Percentiles rank a stretch among this genome's conserved stretches.
Evolutionary conservation across 2,888 invertebrate species (phyloP).

Genomic region (Odontothrips loti): DNA sequence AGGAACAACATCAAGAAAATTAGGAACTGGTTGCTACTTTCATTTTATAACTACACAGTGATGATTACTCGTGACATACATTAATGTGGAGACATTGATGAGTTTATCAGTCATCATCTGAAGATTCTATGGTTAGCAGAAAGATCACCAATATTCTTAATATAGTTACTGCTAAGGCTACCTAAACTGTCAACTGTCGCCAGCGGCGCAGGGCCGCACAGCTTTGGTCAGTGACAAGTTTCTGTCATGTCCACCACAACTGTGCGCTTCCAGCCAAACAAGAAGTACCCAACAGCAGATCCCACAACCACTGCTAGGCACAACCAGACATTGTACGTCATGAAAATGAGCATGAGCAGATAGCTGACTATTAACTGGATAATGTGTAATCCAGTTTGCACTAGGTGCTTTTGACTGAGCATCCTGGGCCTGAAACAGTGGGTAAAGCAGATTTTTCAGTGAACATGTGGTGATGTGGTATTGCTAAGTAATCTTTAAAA

Average conservation of each 20-base stretch:
- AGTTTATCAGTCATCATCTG: too few relatives aligned
- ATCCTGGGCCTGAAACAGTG: slow-evolving; percentile 67
- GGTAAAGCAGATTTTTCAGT: too few relatives aligned
- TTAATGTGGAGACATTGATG: too few relatives aligned
- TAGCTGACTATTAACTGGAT: slow-evolving; percentile 87
- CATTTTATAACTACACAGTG: too few relatives aligned
- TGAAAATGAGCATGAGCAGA: slow-evolving; percentile 92
- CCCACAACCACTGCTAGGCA: slow-evolving; percentile 85
- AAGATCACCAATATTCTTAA: not conserved
- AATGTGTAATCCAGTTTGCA: slow-evolving; percentile 84
- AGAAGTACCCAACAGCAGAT: slow-evolving; percentile 86
- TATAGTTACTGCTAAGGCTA: not conserved
- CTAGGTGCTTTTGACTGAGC: slow-evolving; percentile 75
- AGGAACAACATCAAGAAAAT: too few relatives aligned
- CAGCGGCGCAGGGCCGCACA: not conserved
- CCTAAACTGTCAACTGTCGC: not conserved
- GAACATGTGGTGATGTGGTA: slow-evolving; percentile 29
- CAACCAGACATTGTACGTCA: slow-evolving; percentile 95
- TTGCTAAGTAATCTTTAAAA: slow-evolving; percentile 31
- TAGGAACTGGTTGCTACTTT: too few relatives aligned
- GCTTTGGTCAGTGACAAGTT: slow-evolving; percentile 76
- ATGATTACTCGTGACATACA: too few relatives aligned
- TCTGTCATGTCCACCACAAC: slow-evolving; percentile 91
- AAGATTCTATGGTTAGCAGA: not conserved
- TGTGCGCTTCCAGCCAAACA: slow-evolving; percentile 94